phyloP scores from a whole-genome alignment of 35 echinoderm and acorn worm genomes.

The Ophiothrix spiculata region DNA sequence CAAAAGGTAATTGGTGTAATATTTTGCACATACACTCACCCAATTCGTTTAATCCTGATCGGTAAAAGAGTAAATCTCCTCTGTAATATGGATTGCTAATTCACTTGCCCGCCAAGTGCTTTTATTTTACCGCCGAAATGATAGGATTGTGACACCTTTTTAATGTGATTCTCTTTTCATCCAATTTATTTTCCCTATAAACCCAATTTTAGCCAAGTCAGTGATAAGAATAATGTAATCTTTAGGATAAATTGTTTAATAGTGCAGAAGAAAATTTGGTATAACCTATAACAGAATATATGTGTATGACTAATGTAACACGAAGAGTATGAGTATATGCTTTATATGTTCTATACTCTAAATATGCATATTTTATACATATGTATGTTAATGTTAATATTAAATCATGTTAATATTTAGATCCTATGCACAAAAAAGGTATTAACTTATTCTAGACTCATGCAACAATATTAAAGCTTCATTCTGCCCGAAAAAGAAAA shows the following conservation, averaged over 20 bases:
- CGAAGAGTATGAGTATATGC: too few species aligned
- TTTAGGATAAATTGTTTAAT: background rate
- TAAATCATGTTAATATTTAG: too few species aligned
- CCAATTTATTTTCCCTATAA: background rate
- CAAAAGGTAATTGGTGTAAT: slow-evolving; percentile 2
- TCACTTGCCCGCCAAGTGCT: background rate
- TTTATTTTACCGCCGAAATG: background rate
- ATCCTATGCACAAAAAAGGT: too few species aligned
- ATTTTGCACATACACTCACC: background rate
- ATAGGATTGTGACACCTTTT: background rate
- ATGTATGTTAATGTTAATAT: too few species aligned
- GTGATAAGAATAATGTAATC: background rate
- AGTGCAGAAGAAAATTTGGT: background rate
- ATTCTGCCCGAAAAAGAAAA: too few species aligned
- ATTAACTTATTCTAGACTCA: too few species aligned
- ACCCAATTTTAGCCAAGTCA: slow-evolving; percentile 1
- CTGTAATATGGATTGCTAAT: background rate
- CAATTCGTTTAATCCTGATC: background rate
- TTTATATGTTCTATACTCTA: too few species aligned
- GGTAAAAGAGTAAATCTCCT: background rate
- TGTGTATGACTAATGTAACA: too few species aligned
- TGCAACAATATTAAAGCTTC: too few species aligned
- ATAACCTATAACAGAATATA: too few species aligned
- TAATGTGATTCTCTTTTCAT: background rate
- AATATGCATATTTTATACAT: too few species aligned